A percentile compares a stretch with the other conserved stretches of the same genome.
Evolutionary conservation across 2,797 vertebrate species (phyloP).

Genomic region (Sebastes itinus): DNA sequence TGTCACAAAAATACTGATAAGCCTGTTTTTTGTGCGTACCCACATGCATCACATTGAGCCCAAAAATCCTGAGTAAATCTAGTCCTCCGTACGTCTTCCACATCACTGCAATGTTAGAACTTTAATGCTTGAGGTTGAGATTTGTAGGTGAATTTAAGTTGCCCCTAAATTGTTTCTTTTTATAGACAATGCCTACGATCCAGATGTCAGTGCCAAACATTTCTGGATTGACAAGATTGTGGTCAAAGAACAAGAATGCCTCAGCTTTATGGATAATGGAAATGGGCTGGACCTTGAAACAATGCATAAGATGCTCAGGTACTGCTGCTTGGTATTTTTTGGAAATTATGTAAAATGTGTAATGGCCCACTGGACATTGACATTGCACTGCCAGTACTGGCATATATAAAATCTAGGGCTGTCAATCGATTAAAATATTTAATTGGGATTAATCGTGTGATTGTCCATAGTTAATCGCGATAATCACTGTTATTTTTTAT

Average conservation of each 20-base stretch:
- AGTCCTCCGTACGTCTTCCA: no score
- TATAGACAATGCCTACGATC: conserved; percentile 95
- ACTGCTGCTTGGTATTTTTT: not conserved
- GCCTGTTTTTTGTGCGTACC: not conserved
- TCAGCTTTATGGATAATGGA: conserved; percentile 94
- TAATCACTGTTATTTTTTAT: no score
- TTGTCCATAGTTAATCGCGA: no score
- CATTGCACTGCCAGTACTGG: not conserved
- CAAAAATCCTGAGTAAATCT: not conserved
- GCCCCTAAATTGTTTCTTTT: not conserved
- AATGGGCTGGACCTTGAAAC: conserved; percentile 88
- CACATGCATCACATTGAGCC: not conserved
- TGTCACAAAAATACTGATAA: not conserved
- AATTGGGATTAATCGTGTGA: no score
- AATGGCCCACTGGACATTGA: not conserved
- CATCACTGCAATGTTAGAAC: not conserved
- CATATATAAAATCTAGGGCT: not conserved
- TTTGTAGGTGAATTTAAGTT: not conserved
- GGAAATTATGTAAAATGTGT: not conserved
- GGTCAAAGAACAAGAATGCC: conserved; percentile 82
- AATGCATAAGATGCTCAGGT: conserved; percentile 98
- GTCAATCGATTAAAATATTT: no score
- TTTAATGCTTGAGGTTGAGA: not conserved
- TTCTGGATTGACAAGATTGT: conserved; percentile 95
- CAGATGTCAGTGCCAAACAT: conserved; percentile 93